These are phyloP conservation scores for Marisa cornuarietis DNA, from an alignment of 1,140 invertebrate genomes.

Conservation along the genomic window DNA sequence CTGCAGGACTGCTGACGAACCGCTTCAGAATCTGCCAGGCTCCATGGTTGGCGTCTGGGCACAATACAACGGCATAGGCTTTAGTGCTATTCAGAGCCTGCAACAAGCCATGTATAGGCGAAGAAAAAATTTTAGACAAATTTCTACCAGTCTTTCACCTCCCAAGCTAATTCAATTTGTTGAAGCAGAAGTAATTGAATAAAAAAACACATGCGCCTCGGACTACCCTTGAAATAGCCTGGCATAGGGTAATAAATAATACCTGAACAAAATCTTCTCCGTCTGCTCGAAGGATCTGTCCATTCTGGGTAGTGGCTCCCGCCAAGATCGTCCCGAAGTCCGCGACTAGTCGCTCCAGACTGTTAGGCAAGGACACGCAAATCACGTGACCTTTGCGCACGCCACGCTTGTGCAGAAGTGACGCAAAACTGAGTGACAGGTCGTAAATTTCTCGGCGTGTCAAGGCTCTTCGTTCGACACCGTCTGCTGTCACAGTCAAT, in stretches of 20 bases:
- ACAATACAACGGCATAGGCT: slow-evolving; percentile 23
- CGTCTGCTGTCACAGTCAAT: not conserved
- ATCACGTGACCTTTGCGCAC: slow-evolving; percentile 26
- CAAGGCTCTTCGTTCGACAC: not conserved
- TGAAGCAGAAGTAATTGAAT: too few species aligned
- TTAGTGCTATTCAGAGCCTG: slow-evolving; percentile 21
- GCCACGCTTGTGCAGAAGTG: slow-evolving; percentile 15
- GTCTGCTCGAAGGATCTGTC: slow-evolving; percentile 32
- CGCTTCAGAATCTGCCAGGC: slow-evolving; percentile 15
- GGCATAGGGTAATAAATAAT: too few species aligned
- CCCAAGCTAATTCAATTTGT: too few species aligned
- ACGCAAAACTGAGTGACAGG: slow-evolving; percentile 19
- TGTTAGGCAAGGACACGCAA: slow-evolving; percentile 33
- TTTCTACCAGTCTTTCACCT: too few species aligned
- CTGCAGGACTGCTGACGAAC: not conserved
- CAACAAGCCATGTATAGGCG: slow-evolving; percentile 1
- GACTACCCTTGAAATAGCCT: too few species aligned
- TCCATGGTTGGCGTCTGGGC: slow-evolving; percentile 8
- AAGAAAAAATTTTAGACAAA: too few species aligned
- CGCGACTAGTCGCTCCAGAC: slow-evolving; percentile 29
- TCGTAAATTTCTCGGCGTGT: slow-evolving; percentile 25
- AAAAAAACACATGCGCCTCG: too few species aligned
- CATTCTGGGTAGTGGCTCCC: slow-evolving; percentile 29
- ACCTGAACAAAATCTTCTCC: slow-evolving; percentile 26
- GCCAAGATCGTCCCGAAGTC: slow-evolving; percentile 30